Conservation (phyloP, 1,140 invertebrate genomes). For the Penaeus japonicus region DNA sequence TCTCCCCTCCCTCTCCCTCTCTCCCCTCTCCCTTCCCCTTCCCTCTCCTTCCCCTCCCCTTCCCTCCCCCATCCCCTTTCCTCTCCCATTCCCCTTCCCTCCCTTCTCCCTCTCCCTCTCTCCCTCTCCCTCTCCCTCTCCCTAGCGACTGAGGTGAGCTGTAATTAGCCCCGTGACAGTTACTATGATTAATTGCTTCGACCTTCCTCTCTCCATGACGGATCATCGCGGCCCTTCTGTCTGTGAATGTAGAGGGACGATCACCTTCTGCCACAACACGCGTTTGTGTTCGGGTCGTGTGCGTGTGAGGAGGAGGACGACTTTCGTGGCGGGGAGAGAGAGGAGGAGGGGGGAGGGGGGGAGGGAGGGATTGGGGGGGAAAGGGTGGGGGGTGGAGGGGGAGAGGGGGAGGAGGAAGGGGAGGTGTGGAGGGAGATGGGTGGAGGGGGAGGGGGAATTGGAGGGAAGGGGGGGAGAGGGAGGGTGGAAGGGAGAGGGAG, state of each 20-base stretch:
- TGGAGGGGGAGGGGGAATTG: not conserved
- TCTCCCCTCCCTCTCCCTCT: not conserved
- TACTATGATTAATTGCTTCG: too few relatives aligned
- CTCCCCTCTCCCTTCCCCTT: not conserved
- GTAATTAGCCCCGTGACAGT: too few relatives aligned
- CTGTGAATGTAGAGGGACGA: too few relatives aligned
- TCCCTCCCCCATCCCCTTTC: not conserved
- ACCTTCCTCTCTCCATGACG: too few relatives aligned
- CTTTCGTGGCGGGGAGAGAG: not conserved
- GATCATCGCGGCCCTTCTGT: too few relatives aligned
- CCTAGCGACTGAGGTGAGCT: too few relatives aligned
- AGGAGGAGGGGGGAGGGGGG: not conserved
- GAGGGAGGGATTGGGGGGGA: not conserved
- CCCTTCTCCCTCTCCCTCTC: too few relatives aligned
- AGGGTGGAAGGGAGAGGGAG: not conserved
- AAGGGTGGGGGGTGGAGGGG: not conserved
- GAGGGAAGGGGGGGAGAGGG: not conserved
- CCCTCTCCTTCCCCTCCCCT: not conserved
- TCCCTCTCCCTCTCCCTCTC: too few relatives aligned
- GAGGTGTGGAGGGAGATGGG: not conserved
- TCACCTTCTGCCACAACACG: not conserved
- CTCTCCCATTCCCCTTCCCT: not conserved
- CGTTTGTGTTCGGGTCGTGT: too few relatives aligned
- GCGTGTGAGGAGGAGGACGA: too few relatives aligned
- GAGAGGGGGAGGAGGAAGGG: not conserved